These are phyloP conservation scores for Hydra vulgaris DNA, from an alignment of 30 jellyfish, hydroid and myxozoan species.

Conservation along the genomic window DNA sequence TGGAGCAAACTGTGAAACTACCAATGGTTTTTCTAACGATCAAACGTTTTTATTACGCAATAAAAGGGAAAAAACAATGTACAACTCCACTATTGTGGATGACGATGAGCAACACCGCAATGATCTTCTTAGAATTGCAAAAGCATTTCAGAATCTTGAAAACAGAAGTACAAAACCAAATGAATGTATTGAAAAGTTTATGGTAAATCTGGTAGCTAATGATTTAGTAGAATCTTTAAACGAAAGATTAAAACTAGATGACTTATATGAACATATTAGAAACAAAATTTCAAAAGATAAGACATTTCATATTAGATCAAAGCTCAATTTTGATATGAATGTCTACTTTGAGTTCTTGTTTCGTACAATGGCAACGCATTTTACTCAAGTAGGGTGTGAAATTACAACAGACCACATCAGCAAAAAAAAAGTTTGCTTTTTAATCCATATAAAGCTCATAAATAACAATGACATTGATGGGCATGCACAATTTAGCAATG, in stretches of 20 bases:
- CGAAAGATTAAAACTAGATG: slow-evolving; percentile 20
- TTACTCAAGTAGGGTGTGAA: slow-evolving; percentile 24
- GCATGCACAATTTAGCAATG: no score
- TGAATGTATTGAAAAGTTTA: slow-evolving; percentile 14
- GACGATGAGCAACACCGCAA: neutral
- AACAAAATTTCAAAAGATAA: slow-evolving; percentile 15
- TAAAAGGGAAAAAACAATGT: neutral
- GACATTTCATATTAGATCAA: slow-evolving; percentile 13
- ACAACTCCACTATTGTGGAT: neutral
- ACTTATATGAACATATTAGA: slow-evolving; percentile 24
- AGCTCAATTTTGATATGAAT: slow-evolving; percentile 21
- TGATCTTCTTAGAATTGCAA: slow-evolving; percentile 21
- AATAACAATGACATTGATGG: slow-evolving; percentile 2
- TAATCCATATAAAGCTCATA: slow-evolving; percentile 6
- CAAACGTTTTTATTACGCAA: neutral
- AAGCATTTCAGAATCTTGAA: slow-evolving; percentile 21
- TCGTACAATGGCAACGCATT: slow-evolving; percentile 19
- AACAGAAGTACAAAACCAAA: neutral
- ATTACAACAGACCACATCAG: neutral
- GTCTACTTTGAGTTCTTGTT: slow-evolving; percentile 19
- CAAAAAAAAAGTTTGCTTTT: slow-evolving; percentile 5
- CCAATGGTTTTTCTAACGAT: neutral
- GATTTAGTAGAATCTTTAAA: slow-evolving; percentile 10
- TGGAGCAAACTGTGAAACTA: slow-evolving; percentile 7
- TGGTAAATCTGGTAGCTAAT: slow-evolving; percentile 6